phyloP scores from a whole-genome alignment of 2,888 invertebrate species.

The Ophion ellenae region DNA sequence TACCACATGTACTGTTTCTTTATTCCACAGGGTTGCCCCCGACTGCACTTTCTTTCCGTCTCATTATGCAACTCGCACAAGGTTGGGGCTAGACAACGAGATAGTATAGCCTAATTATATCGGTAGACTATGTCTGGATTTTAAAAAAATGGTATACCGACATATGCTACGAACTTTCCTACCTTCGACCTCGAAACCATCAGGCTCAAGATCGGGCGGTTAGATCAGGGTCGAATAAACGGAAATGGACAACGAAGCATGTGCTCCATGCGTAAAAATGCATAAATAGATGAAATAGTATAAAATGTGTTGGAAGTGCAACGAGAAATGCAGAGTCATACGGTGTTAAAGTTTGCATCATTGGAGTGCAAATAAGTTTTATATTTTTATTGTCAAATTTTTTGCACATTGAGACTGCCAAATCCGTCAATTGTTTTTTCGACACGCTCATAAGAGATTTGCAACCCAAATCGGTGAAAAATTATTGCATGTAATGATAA shows the following conservation, averaged over 20 bases:
- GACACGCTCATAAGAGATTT: too few relatives aligned
- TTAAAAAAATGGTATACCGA: slow-evolving; percentile 1
- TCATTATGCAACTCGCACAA: slow-evolving; percentile 36
- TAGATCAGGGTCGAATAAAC: slow-evolving; percentile 32
- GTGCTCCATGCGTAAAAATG: not conserved
- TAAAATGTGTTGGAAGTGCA: not conserved
- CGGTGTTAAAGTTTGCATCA: too few relatives aligned
- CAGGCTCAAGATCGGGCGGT: slow-evolving; percentile 38
- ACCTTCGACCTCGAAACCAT: slow-evolving; percentile 45
- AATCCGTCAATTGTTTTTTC: too few relatives aligned
- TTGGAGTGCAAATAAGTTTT: too few relatives aligned
- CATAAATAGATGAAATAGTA: not conserved
- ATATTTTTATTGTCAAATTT: too few relatives aligned
- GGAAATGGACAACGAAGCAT: slow-evolving; percentile 17
- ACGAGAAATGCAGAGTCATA: too few relatives aligned
- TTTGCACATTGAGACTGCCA: too few relatives aligned
- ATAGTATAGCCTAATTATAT: slow-evolving; percentile 3
- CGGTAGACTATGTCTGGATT: slow-evolving; percentile 27
- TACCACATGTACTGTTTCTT: not conserved
- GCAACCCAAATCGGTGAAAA: too few relatives aligned
- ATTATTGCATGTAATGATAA: too few relatives aligned
- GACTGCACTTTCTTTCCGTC: slow-evolving; percentile 48
- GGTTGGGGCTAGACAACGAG: slow-evolving; percentile 33
- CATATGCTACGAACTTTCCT: slow-evolving; percentile 36
- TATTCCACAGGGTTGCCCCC: slow-evolving; percentile 24